Conservation (phyloP, 2,113 vertebrate genomes). For the Myotis yumanensis region DNA sequence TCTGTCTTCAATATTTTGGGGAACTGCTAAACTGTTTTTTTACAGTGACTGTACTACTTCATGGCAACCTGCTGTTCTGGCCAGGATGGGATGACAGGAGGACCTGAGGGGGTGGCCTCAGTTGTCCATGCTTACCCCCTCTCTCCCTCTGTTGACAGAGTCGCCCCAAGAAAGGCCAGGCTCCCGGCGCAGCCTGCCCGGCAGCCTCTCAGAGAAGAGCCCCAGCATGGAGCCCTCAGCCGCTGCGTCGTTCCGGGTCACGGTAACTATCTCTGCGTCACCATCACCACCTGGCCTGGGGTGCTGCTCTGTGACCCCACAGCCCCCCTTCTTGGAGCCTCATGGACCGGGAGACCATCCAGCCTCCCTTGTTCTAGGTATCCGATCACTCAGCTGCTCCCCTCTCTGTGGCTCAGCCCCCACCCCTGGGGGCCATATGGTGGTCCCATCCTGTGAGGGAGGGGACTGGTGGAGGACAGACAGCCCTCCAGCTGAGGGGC, state of each 20-base stretch:
- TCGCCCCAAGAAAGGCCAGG: constrained; percentile 95
- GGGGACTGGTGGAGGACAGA: constrained; percentile 1
- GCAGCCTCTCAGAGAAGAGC: constrained; percentile 89
- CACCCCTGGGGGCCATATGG: not conserved
- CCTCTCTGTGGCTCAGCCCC: constrained; percentile 31
- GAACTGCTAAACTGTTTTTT: not conserved
- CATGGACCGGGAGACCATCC: constrained; percentile 63
- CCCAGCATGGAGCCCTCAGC: constrained; percentile 92
- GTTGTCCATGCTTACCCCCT: not conserved
- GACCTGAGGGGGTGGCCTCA: not conserved
- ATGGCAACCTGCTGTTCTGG: not conserved
- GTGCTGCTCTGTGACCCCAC: constrained; percentile 63
- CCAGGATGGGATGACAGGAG: not conserved
- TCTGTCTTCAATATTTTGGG: not conserved
- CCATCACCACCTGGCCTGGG: constrained; percentile 60
- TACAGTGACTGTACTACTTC: not conserved
- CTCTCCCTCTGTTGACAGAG: constrained; percentile 85
- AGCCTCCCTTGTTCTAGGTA: constrained; percentile 76
- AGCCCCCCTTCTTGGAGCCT: constrained; percentile 71
- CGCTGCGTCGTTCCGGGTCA: constrained; percentile 94
- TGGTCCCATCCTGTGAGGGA: constrained; percentile 31
- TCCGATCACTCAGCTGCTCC: constrained; percentile 54
- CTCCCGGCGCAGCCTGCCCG: constrained; percentile 94
- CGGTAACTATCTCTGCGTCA: constrained; percentile 85
- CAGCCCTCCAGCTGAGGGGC: not conserved